Base-by-base conservation (phyloP, 2,113 vertebrate genomes). In the Pica pica region DNA sequence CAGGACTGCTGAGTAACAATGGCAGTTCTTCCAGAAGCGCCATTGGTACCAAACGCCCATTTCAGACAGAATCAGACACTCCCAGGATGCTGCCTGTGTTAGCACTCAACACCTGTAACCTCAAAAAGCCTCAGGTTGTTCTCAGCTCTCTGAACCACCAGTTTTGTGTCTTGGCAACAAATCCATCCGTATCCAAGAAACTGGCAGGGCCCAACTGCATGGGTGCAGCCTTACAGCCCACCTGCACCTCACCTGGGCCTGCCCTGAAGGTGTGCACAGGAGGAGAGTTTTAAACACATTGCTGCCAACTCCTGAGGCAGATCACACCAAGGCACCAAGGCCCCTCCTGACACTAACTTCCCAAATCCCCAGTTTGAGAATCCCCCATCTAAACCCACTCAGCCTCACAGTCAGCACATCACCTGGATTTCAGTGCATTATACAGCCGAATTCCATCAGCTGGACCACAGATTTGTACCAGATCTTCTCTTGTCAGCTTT, bases 351-450 rank as follows among this genome's bases (percentile, higher is more conserved):
- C 39, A 37, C 59, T 35, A 27, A 55, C 37, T 42, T 78, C 92
- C 93, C 91, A 22, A 30, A 63, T 13, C 69, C 93, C 83, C 67
- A 21, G 7, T 33, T 49, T 35, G 24, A 49, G 35, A 69, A 83
- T 37, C 8, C 41, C 63, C 35, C 18, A 35, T 7, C 35, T 28
- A 49, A 87, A 39, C 22, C 50, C 74, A 15, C 50, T 22, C 17
- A 15, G 8, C n/a, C 30, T 53, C 21, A 24, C 19, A 26, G 11
- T 23, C 47, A 8, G 13, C 24, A 5, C 14, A 33, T 91, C 97
- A 99, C 99, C 99, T 99, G 97, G 98, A 99, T 98, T 99, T 99
- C 95, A 99, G 98, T 96, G 99, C 98, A 97, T 99, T 99, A 93
- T 99, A 99, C 46, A 99, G 98, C 97, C 99, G 98, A 98, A 99